Evolutionary conservation across 2,888 invertebrate species (phyloP).

Genomic region (Lithosia quadra): DNA sequence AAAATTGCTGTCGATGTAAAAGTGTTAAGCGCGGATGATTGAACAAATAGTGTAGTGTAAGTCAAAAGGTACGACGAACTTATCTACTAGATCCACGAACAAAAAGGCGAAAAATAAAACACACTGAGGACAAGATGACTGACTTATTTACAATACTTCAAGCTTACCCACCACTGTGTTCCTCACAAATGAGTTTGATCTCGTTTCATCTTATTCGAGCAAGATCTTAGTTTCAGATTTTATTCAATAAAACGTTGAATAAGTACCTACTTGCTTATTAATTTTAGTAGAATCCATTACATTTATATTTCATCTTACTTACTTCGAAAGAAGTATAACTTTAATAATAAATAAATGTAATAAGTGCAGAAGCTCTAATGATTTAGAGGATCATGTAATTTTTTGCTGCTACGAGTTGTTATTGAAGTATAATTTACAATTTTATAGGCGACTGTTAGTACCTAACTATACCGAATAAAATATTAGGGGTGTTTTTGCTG

Average conservation of each 20-base stretch:
- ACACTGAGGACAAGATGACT: constrained; percentile 49
- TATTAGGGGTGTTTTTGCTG: background rate
- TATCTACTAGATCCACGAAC: constrained; percentile 51
- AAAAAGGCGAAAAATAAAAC: constrained; percentile 53
- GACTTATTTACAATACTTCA: constrained; percentile 61
- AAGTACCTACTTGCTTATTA: constrained; percentile 21
- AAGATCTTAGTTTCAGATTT: constrained; percentile 47
- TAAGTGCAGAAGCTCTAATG: constrained; percentile 28
- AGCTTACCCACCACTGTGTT: constrained; percentile 52
- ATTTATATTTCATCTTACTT: constrained; percentile 21
- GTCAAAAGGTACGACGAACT: constrained; percentile 39
- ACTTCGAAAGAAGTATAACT: constrained; percentile 22
- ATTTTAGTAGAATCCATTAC: constrained; percentile 29
- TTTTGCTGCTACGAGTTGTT: constrained; percentile 24
- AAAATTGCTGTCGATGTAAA: constrained; percentile 10
- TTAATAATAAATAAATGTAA: constrained; percentile 36
- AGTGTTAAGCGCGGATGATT: constrained; percentile 23
- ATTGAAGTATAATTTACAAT: constrained; percentile 21
- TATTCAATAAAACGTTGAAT: constrained; percentile 49
- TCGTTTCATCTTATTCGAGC: constrained; percentile 55
- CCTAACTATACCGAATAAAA: background rate
- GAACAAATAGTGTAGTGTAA: constrained; percentile 40
- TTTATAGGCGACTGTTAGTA: constrained; percentile 1
- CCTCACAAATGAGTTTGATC: constrained; percentile 50
- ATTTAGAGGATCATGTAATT: constrained; percentile 29